Percentiles rank a stretch among this genome's conserved stretches.
Conservation (phyloP, 2,113 vertebrate species). For the Clupea harengus region DNA sequence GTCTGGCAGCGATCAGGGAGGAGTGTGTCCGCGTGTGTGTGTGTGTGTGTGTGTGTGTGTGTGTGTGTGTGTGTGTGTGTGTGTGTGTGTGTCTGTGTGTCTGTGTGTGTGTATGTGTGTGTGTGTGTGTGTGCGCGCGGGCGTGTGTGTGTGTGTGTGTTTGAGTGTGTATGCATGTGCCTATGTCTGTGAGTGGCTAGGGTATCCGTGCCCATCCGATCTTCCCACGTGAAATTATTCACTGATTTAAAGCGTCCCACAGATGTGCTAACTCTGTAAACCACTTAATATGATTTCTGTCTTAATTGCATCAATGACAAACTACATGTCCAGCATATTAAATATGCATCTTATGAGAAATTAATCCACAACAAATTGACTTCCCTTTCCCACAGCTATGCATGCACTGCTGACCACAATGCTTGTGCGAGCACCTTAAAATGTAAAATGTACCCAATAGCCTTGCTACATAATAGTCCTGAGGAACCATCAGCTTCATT, state of each 20-base stretch:
- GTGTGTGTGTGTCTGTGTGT: not conserved
- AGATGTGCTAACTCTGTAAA: not conserved
- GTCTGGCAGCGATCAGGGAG: not conserved
- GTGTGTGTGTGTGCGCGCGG: slow-evolving; percentile 14
- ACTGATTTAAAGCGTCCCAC: not conserved
- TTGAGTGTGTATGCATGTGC: not conserved
- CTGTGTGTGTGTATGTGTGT: not conserved
- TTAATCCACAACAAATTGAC: not conserved
- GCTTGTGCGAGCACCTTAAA: not conserved
- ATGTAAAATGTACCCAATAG: not conserved
- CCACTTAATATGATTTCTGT: not conserved
- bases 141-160: not conserved
- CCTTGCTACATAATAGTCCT: not conserved
- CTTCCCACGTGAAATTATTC: not conserved
- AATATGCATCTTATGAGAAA: not conserved
- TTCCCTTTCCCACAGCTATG: not conserved
- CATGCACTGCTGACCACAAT: not conserved
- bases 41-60: not conserved
- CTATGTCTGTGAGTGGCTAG: not conserved
- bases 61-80: not conserved
- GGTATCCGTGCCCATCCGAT: not conserved
- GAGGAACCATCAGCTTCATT: not conserved
- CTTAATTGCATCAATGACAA: not conserved
- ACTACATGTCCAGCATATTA: not conserved
- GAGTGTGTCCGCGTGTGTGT: slow-evolving; percentile 20